Base-by-base conservation (phyloP, 2,797 vertebrate genomes). In the Lacerta agilis region DNA sequence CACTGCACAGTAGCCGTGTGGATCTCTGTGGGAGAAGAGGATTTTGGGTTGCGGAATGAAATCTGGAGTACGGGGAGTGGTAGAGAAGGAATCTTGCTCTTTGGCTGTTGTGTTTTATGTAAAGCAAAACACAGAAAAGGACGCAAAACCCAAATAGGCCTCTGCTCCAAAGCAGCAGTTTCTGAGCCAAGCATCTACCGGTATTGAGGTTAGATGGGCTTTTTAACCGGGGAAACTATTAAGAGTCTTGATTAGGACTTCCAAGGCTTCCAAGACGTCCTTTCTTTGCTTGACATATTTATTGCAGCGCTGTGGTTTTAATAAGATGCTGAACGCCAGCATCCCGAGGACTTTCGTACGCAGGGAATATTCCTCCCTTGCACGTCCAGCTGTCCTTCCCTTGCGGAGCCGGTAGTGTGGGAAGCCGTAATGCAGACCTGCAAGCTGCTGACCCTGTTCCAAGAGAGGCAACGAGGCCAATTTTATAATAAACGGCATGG, bases 261-360 rank as follows among this genome's bases (percentile, higher is more conserved):
- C 41, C 69, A 49, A 58, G 55, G 45, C 45, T 79, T 45, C 69
- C 49, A 64, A 66, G 36, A 17, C 3, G 18, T 20, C 41, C 20
- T 80, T 79, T 80, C 61, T 64, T 85, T 73, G 17, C 17, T 49
- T 73, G 82, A 61, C 49, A 20, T 73, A 73, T 84, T 72, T 79
- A 84, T 84, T 71, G 33, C 61, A 64, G 49, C 13, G 3, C 75
- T 11, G 33, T 27, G 49, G 45, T 33, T 79, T 79, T 72, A 79
- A 58, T 38, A 69, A 41, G 20, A 71, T 15, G 13, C 3, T 18
- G 55, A 79, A 75, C 23, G 55, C 49, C 78, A 64, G 66, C 18
- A 49, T 49, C 69, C 71, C 8, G 2, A 64, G 58, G 71, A 64
- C 23, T 66, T 75, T 10, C 8, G 78, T n/a, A 33, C 6, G 58